Conservation (phyloP, 2,797 vertebrate species). For the Rhinatrema bivittatum region DNA sequence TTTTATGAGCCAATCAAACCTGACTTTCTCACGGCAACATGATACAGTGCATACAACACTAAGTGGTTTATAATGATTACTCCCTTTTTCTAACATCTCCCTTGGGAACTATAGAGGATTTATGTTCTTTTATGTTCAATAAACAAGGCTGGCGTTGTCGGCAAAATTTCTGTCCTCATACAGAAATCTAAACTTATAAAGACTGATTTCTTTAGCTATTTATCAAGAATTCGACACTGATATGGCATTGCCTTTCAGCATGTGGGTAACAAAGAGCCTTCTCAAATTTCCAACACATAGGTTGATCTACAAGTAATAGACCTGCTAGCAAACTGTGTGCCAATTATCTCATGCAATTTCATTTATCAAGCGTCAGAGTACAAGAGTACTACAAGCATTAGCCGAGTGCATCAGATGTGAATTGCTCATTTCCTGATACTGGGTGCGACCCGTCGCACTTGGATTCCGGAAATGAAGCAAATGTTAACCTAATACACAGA, state of each 20-base stretch:
- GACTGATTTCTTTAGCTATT: slow-evolving; percentile 11
- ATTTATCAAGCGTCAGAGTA: slow-evolving; percentile 12
- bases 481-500: too few relatives aligned
- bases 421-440: slow-evolving; percentile 5
- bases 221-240: slow-evolving; percentile 5
- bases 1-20: slow-evolving; percentile 36
- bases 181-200: slow-evolving; percentile 21
- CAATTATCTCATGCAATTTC: slow-evolving; percentile 10
- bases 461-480: too few relatives aligned
- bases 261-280: background rate
- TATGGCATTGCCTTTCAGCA: slow-evolving; percentile 9
- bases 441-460: too few relatives aligned
- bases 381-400: slow-evolving; percentile 4
- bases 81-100: slow-evolving; percentile 25
- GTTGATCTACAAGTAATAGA: slow-evolving; percentile 16
- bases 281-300: background rate
- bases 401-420: slow-evolving; percentile 7
- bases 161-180: slow-evolving; percentile 30
- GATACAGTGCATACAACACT: slow-evolving; percentile 21
- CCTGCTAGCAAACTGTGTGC: slow-evolving; percentile 9
- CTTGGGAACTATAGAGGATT: slow-evolving; percentile 31
- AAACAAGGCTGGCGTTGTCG: slow-evolving; percentile 39
- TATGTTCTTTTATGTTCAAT: slow-evolving; percentile 45
- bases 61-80: slow-evolving; percentile 39
- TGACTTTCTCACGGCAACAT: slow-evolving; percentile 42